Base-by-base conservation (phyloP, 1,140 invertebrate genomes). In the Portunus trituberculatus region DNA sequence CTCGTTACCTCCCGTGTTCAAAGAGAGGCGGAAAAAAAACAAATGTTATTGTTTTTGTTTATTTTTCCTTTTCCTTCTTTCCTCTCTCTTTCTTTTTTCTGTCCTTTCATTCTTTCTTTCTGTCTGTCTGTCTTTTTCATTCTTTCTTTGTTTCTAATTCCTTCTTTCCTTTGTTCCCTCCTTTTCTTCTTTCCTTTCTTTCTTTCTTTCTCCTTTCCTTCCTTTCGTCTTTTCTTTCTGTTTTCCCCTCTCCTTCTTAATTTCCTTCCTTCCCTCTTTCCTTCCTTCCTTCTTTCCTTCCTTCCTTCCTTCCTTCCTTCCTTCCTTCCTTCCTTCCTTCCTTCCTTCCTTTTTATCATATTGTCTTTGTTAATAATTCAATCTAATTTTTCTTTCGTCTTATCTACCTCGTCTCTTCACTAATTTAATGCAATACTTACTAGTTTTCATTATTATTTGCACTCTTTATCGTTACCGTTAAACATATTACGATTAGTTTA, bases 261-360 rank as follows among this genome's bases (percentile, higher is more conserved):
- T 76, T 76, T 76, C n/a, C 12, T 12, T n/a, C 67, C 12, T n/a
- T 76, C 12, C 31, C 20, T 84, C 82, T 12, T 29, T 86, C 28
- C 83, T 86, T 86, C 1, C 16, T 12, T 86, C 32, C 12, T 86
- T 86, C 12, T 2, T 86, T 32, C 32, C 20, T 7, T 12, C 32
- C 28, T n/a, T 32, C n/a, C 28, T 28, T 12, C 12, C 83, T 86
- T 32, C 28, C 83, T 29, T 32, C 28, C 86, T 88, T 45, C 32
- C 86, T 88, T 45, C 32, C 86, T 88, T 45, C 32, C 86, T 88
- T 45, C 32, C 86, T 88, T 45, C 32, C 86, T 88, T 45, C 32
- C 86, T 88, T 45, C 45, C 86, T 87, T 45, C 45, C 86, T 87
- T 25, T 7, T 45, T n/a, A 4, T 12, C 8, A 2, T 29, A 4